These are phyloP conservation scores for Macropis europaea DNA, from an alignment of 2,888 invertebrate genomes.

Conservation along the genomic window DNA sequence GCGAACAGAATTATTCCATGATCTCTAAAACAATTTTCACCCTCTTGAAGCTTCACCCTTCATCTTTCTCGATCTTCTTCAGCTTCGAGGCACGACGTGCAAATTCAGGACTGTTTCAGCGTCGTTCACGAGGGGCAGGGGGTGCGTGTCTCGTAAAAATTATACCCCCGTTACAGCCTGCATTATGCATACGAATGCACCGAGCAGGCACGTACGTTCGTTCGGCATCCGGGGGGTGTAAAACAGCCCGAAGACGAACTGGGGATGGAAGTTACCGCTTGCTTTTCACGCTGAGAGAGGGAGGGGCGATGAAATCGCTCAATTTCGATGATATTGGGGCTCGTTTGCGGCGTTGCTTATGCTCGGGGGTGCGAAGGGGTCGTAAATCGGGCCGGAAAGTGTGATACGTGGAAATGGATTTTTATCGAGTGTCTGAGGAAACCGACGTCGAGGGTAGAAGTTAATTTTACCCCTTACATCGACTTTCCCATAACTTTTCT, in stretches of 20 bases:
- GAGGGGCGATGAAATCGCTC: constrained; percentile 51
- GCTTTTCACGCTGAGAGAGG: neutral
- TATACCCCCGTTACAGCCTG: constrained; percentile 56
- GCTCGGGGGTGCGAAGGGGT: neutral
- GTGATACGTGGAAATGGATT: constrained; percentile 51
- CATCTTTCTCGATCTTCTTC: neutral
- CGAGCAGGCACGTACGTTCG: constrained; percentile 50
- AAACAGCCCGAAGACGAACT: constrained; percentile 9
- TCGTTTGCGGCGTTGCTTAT: neutral
- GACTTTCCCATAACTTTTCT: constrained; percentile 25
- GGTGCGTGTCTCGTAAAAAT: constrained; percentile 69
- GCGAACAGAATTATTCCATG: too few species aligned
- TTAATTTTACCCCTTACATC: constrained; percentile 46
- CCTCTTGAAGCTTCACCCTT: neutral
- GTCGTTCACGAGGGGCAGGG: constrained; percentile 32
- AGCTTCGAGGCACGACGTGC: constrained; percentile 3
- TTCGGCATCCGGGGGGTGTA: constrained; percentile 36
- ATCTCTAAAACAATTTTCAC: too few species aligned
- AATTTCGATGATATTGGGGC: constrained; percentile 46
- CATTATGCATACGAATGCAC: constrained; percentile 67
- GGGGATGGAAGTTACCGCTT: constrained; percentile 5
- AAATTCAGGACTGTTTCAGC: constrained; percentile 49
- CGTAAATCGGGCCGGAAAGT: constrained; percentile 27
- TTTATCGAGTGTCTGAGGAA: constrained; percentile 45
- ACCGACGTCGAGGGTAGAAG: constrained; percentile 34